Evolutionary conservation across 2,888 invertebrate species (phyloP), one percentile per base, ranked within the genome.

Genomic region (Andrena flavipes): DNA sequence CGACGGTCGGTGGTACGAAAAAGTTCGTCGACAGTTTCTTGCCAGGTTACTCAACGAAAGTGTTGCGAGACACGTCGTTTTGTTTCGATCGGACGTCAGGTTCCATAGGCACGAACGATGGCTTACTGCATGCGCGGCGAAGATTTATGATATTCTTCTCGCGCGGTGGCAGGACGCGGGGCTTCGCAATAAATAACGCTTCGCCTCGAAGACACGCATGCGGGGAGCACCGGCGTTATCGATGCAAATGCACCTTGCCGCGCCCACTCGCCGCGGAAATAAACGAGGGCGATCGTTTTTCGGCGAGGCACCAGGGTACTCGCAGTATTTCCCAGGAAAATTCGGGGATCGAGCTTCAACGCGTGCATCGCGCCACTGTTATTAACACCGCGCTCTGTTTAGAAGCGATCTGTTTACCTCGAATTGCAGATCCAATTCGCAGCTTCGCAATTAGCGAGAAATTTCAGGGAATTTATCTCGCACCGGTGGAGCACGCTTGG

Each of bases 171-270:
- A 80, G 83, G 73, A 67, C 60, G 63, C 76, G 77, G 74, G 84
- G 79, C 64, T 48, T 73, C 51, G 80, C 87, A 64, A 87, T 88
- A 88, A 88, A 88, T 88, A 88, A 87, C 87, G 60, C 81, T 86
- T 83, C 82, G 74, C 86, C 81, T 78, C 80, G 87, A 84, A 83
- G 84, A 83, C 87, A 84, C 84, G 86, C 87, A 77, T 77, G 64
- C 84, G 76, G 75, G 82, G 64, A 42, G 62, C 75, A 29, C 35
- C 35, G 67, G 76, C 76, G 87, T 85, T 88, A 88, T 88, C 88
- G 88, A 88, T 88, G 88, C 88, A 85, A 88, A 88, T 85, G 85
- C 88, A 87, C 82, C 85, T 80, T 85, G 85, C 86, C 87, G 85
- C 88, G 67, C 82, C 84, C 85, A 82, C 77, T 76, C 65, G 49